These are phyloP conservation scores for Tetranychus truncatus DNA, from an alignment of 2,888 invertebrate genomes.

Conservation along the genomic window DNA sequence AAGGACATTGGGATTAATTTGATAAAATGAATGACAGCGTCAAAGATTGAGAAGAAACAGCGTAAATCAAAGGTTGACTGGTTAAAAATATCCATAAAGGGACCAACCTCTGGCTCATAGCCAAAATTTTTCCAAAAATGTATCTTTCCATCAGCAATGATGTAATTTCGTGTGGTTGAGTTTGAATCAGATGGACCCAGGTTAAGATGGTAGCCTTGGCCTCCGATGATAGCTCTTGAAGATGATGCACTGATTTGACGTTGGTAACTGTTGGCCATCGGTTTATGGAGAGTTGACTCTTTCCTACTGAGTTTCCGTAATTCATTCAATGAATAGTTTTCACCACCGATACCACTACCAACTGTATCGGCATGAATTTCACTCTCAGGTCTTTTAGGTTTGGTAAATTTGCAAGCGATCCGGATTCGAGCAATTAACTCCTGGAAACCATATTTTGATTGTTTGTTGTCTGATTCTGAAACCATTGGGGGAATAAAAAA, in stretches of 20 bases:
- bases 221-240: neutral
- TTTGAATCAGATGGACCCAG: neutral
- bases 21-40: too few relatives aligned
- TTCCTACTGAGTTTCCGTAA: neutral
- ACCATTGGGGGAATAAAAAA: too few relatives aligned
- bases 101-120: conserved; percentile 13
- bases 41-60: too few relatives aligned
- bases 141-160: conserved; percentile 5
- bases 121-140: conserved; percentile 18
- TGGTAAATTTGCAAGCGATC: neutral
- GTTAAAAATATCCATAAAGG: neutral
- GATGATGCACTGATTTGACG: neutral
- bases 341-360: neutral
- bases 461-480: too few relatives aligned
- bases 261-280: conserved; percentile 6
- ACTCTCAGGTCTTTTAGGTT: neutral
- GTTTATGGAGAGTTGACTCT: neutral
- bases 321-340: neutral
- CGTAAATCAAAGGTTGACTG: neutral
- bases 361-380: neutral
- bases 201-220: neutral
- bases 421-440: neutral
- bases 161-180: neutral
- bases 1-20: too few relatives aligned
- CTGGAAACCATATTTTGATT: neutral